Evolutionary conservation across 2,113 vertebrate genomes (phyloP).

Genomic region (Callipepla squamata): DNA sequence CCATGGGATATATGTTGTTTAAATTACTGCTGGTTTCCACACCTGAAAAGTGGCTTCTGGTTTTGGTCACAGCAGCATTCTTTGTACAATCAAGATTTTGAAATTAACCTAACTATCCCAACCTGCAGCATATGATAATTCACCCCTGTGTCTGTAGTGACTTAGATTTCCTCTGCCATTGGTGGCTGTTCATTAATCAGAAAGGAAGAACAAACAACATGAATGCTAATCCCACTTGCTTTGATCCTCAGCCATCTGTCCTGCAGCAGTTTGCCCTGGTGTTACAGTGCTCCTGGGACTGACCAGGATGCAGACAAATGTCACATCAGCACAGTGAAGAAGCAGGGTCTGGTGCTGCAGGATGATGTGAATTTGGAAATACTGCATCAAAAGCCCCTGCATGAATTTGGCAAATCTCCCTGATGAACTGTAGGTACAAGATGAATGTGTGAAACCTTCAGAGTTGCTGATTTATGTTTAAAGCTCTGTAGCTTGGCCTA

Average conservation of each 20-base stretch:
- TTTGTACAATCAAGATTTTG: not conserved
- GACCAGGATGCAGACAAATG: not conserved
- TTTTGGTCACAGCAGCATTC: not conserved
- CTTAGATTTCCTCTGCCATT: not conserved
- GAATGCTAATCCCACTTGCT: not conserved
- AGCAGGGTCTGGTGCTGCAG: not conserved
- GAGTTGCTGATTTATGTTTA: not conserved
- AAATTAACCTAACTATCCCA: not conserved
- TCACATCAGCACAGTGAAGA: accelerated
- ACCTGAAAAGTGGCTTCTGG: not conserved
- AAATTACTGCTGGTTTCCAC: not conserved
- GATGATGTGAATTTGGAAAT: not conserved
- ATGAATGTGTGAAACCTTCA: not conserved
- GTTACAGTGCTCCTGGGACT: not conserved
- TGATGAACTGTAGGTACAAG: not conserved
- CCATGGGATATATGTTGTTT: not conserved
- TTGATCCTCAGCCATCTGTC: not conserved
- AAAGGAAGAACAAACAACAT: not conserved
- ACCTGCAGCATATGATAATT: not conserved
- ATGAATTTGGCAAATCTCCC: not conserved
- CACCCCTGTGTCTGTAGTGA: not conserved
- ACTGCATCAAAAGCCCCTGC: not conserved
- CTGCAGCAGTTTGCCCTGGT: not conserved
- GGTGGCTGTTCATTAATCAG: not conserved
- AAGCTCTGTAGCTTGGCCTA: not conserved